These are phyloP conservation scores for Cenopis cana DNA, from an alignment of 2,888 invertebrate species.

Conservation along the genomic window DNA sequence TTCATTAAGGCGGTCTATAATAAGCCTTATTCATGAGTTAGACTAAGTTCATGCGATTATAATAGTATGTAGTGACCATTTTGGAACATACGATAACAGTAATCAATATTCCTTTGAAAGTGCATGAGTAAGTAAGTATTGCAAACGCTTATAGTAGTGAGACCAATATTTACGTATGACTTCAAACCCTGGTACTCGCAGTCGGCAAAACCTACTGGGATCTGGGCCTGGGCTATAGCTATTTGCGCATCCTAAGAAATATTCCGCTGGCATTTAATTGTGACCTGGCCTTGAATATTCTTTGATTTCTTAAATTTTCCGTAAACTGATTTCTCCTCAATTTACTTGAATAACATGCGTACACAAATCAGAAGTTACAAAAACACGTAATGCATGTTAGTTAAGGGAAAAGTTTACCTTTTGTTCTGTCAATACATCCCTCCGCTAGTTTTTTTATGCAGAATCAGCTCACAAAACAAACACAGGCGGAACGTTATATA, in stretches of 20 bases:
- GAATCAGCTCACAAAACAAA: slow-evolving; percentile 72
- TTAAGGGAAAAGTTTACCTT: slow-evolving; percentile 53
- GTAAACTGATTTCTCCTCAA: neutral
- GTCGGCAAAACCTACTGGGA: slow-evolving; percentile 9
- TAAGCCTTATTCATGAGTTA: neutral
- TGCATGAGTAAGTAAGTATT: slow-evolving; percentile 8
- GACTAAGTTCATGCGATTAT: neutral
- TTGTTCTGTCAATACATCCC: slow-evolving; percentile 57
- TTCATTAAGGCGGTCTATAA: slow-evolving; percentile 1
- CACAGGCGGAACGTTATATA: slow-evolving; percentile 73
- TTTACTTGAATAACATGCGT: neutral
- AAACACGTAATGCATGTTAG: neutral
- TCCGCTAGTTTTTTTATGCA: slow-evolving; percentile 51
- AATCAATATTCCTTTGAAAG: slow-evolving; percentile 11
- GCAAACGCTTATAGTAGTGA: slow-evolving; percentile 32
- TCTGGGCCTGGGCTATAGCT: slow-evolving; percentile 3
- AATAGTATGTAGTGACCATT: neutral
- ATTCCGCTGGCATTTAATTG: neutral
- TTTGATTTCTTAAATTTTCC: no score
- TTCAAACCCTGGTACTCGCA: slow-evolving; percentile 14
- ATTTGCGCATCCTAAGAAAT: slow-evolving; percentile 9
- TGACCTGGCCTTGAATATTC: neutral
- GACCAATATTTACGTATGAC: slow-evolving; percentile 32
- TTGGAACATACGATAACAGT: neutral
- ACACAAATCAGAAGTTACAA: neutral